These are phyloP conservation scores for Thermophis baileyi DNA, from an alignment of 2,113 vertebrate species.

Conservation along the genomic window DNA sequence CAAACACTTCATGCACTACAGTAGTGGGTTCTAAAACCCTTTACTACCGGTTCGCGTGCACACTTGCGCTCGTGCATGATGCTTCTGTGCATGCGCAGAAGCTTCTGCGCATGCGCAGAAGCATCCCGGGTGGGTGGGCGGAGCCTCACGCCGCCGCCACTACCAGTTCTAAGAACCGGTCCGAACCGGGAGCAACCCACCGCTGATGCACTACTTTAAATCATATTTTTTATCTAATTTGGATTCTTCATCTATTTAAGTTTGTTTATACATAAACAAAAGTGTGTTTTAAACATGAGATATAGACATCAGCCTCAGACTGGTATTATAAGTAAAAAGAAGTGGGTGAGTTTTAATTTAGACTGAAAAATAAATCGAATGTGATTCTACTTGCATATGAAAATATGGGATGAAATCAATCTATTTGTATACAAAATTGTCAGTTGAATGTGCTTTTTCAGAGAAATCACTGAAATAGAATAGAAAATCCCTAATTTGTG, in stretches of 20 bases:
- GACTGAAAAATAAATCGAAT: background rate
- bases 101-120: too few relatives aligned
- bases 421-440: background rate
- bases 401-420: background rate
- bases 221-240: background rate
- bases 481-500: background rate
- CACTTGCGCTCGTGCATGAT: too few relatives aligned
- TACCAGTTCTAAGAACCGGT: too few relatives aligned
- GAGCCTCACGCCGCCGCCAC: too few relatives aligned
- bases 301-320: background rate
- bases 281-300: background rate
- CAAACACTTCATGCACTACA: background rate
- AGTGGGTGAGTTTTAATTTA: background rate
- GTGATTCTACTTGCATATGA: background rate
- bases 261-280: too few relatives aligned
- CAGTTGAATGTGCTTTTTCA: background rate
- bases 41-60: too few relatives aligned
- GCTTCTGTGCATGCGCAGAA: too few relatives aligned
- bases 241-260: background rate
- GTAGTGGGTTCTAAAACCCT: too few relatives aligned
- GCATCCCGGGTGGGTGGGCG: too few relatives aligned
- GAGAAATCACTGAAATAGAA: background rate
- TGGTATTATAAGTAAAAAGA: background rate
- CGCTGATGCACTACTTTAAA: too few relatives aligned
- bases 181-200: too few relatives aligned